Evolutionary conservation across 2,888 invertebrate genomes (phyloP), one percentile per base, ranked within the genome.

Genomic region (Limulus polyphemus): DNA sequence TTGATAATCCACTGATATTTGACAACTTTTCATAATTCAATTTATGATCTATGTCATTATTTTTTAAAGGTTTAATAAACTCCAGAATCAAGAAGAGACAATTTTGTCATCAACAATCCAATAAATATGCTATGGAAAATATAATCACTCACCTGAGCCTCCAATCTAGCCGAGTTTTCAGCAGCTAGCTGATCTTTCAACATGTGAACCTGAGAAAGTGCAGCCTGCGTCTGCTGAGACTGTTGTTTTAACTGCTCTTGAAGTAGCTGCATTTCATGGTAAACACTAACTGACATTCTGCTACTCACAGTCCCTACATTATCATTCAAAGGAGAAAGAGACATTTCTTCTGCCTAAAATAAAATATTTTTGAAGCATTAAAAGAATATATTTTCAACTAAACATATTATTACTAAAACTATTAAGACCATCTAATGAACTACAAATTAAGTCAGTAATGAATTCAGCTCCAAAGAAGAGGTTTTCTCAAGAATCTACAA

Each of bases 221-320:
- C 94, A 16, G 94, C 94, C 69, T 91, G 87, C 0, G 94, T 95
- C 75, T 95, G 94, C 75, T 95, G 91, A 67, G 86, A 84, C 75
- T 97, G 94, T 75, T 95, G 94, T 72, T 95, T 94, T 67, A 97
- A 80, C 74, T 93, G 89, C 76, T 95, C 92, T 67, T 88, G 83
- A 68, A 91, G 79, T 72, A 91, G 80, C 74, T 87, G 87, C 68
- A 89, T 82, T 75, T 91, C 90, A 74, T 87, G 87, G 72, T 85
- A 84, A 48, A 80, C 56, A 78, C 73, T 81, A 78, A 76, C 56
- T n/a, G 70, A 68, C 1, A 80, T 80, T 60, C 74, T 62, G 48
- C 71, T 74, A 7, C 32, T 32, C 32, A 32, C 32, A n/a, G 13
- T 13, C 13, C 5, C 50, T n/a, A 50, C 14, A 14, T n/a, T n/a